A percentile compares a stretch with the other conserved stretches of the same genome.
These are phyloP conservation scores for Paramormyrops kingsleyae DNA, from an alignment of 2,113 vertebrate species.

Conservation along the genomic window DNA sequence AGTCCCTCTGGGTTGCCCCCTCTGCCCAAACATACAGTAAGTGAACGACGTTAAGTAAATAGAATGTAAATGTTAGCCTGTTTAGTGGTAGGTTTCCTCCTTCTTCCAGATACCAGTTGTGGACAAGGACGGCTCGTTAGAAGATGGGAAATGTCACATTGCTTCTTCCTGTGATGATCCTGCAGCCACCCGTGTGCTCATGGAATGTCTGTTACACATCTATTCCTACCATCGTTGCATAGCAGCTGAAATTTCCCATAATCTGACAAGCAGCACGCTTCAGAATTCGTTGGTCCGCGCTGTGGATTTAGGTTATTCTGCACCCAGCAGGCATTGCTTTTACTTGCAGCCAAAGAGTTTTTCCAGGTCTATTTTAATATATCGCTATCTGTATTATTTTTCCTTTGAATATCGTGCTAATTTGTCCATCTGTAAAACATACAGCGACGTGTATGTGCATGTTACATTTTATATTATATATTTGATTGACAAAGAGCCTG, in stretches of 20 bases:
- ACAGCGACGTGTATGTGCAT: background rate
- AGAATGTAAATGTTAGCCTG: background rate
- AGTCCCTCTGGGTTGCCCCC: conserved; percentile 74
- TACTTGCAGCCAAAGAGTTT: background rate
- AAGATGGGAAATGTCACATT: background rate
- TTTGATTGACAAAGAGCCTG: background rate
- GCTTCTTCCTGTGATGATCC: background rate
- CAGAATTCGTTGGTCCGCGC: too few relatives aligned
- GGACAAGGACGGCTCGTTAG: background rate
- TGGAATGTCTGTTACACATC: background rate
- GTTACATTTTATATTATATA: background rate
- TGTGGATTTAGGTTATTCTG: background rate
- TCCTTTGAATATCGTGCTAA: background rate
- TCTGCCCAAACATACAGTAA: conserved; percentile 80
- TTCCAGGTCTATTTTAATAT: background rate
- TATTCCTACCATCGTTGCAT: background rate
- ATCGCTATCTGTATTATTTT: background rate
- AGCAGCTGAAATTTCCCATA: background rate
- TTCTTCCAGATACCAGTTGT: background rate
- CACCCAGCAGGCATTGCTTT: background rate
- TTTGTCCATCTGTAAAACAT: background rate
- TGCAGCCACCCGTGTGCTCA: background rate
- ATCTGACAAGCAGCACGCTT: background rate
- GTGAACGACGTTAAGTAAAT: conserved; percentile 44
- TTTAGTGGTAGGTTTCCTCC: background rate